phyloP scores from a whole-genome alignment of 2,888 invertebrate species.

The Tryphoninae sp. region DNA sequence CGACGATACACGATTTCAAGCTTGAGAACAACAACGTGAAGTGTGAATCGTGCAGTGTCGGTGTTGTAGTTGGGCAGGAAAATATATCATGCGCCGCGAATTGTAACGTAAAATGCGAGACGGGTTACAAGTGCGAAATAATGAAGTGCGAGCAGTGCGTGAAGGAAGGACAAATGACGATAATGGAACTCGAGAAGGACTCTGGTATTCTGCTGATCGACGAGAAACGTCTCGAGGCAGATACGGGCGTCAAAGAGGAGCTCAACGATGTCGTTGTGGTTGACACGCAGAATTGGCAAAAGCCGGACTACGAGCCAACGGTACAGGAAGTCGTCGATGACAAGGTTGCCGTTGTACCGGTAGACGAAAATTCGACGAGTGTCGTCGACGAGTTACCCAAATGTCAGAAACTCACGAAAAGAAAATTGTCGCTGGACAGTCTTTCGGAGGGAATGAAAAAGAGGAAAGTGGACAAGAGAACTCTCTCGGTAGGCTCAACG shows the following conservation, averaged over 20 bases:
- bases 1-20: conserved; percentile 72
- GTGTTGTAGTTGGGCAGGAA: conserved; percentile 74
- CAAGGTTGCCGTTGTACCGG: conserved; percentile 37
- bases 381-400: conserved; percentile 80
- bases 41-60: conserved; percentile 78
- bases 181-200: conserved; percentile 77
- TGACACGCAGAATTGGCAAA: conserved; percentile 81
- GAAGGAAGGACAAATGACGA: conserved; percentile 78
- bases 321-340: conserved; percentile 75
- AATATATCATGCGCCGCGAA: conserved; percentile 75
- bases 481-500: conserved; percentile 76
- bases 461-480: conserved; percentile 79
- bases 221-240: conserved; percentile 70
- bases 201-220: conserved; percentile 75
- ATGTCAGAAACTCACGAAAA: conserved; percentile 83
- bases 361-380: conserved; percentile 47
- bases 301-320: conserved; percentile 79
- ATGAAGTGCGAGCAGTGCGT: conserved; percentile 80
- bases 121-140: conserved; percentile 77
- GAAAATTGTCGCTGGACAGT: conserved; percentile 82
- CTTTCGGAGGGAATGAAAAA: conserved; percentile 82
- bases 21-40: conserved; percentile 80
- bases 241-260: conserved; percentile 81
- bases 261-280: conserved; percentile 83
- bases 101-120: conserved; percentile 79